Conservation (phyloP, 2,113 vertebrate genomes). For the Egretta garzetta region DNA sequence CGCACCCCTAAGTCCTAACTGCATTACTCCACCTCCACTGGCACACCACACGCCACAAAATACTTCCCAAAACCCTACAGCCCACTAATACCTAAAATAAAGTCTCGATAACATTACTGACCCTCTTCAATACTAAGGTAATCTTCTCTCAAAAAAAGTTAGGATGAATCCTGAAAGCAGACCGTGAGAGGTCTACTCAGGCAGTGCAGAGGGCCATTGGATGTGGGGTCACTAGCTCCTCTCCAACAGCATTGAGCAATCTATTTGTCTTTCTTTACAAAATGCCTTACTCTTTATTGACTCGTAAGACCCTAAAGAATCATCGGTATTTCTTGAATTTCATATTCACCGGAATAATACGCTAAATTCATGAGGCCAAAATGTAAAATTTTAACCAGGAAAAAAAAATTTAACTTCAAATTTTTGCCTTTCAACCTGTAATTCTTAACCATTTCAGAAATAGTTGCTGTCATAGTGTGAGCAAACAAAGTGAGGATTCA, state of each 20-base stretch:
- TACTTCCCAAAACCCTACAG: neutral
- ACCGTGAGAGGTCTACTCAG: neutral
- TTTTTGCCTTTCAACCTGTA: neutral
- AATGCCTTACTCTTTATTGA: neutral
- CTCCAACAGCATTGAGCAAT: neutral
- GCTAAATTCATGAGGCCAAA: neutral
- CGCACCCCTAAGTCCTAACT: neutral
- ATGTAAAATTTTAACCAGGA: neutral
- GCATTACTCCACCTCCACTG: neutral
- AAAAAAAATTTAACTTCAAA: neutral
- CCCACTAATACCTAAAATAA: neutral
- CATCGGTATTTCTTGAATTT: neutral
- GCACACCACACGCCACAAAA: neutral
- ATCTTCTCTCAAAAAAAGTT: neutral
- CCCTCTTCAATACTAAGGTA: neutral
- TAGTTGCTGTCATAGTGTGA: neutral
- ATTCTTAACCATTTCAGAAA: neutral
- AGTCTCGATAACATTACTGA: neutral
- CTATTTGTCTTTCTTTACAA: neutral
- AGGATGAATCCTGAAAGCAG: neutral
- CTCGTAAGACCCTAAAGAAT: neutral
- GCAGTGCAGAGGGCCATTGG: neutral
- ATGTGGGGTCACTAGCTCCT: neutral
- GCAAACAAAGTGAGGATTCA: neutral
- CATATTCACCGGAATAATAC: neutral